phyloP scores from a whole-genome alignment of 2,888 invertebrate genomes.

The Rhamnusium bicolor region DNA sequence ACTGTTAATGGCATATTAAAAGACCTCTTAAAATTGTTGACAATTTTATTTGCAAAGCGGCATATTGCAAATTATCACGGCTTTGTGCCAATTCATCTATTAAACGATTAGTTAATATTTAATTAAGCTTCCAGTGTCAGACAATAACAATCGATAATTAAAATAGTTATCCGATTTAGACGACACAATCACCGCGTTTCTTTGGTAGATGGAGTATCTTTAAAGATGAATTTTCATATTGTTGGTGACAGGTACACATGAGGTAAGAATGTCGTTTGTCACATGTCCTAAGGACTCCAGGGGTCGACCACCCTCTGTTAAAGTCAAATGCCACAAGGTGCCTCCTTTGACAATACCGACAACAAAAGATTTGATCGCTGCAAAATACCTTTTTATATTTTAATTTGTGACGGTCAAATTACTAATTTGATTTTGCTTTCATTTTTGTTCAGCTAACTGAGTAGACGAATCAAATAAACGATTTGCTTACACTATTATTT shows the following conservation, averaged over 20 bases:
- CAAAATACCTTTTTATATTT: constrained; percentile 56
- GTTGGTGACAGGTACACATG: constrained; percentile 64
- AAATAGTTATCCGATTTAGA: neutral
- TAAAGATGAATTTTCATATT: constrained; percentile 46
- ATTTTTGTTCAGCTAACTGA: constrained; percentile 20
- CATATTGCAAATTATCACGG: neutral
- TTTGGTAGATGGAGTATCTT: constrained; percentile 11
- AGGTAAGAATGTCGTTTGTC: constrained; percentile 68
- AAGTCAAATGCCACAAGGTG: constrained; percentile 63
- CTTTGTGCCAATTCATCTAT: no score
- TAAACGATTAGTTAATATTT: neutral
- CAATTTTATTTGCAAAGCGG: constrained; percentile 22
- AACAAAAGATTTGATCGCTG: constrained; percentile 51
- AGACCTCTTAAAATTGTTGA: constrained; percentile 16
- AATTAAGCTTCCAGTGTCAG: neutral
- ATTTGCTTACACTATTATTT: neutral
- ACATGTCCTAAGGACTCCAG: constrained; percentile 61
- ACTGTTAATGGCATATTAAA: constrained; percentile 29
- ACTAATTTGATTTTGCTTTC: constrained; percentile 49
- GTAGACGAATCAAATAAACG: neutral
- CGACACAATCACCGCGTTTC: neutral
- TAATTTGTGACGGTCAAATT: constrained; percentile 53
- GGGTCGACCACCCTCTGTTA: constrained; percentile 64
- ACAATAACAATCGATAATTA: neutral
- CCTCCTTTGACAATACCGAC: constrained; percentile 65